Evolutionary conservation across 2,888 invertebrate species (phyloP).

Genomic region (Epiblema foenella): DNA sequence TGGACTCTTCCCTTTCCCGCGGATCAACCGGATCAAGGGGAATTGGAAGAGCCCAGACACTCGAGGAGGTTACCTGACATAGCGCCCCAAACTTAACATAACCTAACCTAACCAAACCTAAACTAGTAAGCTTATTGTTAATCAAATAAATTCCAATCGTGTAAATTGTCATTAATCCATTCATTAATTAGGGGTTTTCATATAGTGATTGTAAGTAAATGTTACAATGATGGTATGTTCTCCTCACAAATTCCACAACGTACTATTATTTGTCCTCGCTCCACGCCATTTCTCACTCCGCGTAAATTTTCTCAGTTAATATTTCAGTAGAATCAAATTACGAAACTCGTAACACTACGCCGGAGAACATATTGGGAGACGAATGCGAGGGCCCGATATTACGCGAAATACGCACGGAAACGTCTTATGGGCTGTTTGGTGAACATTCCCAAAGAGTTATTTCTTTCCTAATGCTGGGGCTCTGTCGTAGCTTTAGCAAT

Average conservation of each 20-base stretch:
- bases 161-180: too few species aligned
- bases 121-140: too few species aligned
- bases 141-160: too few species aligned
- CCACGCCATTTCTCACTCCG: slow-evolving; percentile 63
- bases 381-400: slow-evolving; percentile 63
- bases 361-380: slow-evolving; percentile 70
- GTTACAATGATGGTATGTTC: background rate
- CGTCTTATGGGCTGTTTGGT: slow-evolving; percentile 67
- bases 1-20: too few species aligned
- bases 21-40: too few species aligned
- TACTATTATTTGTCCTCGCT: slow-evolving; percentile 33
- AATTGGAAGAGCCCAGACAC: too few species aligned
- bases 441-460: slow-evolving; percentile 71
- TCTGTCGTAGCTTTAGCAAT: slow-evolving; percentile 56
- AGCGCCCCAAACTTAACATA: too few species aligned
- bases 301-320: slow-evolving; percentile 74
- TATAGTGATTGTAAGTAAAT: background rate
- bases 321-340: slow-evolving; percentile 80
- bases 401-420: slow-evolving; percentile 67
- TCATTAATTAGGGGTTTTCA: too few species aligned
- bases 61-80: too few species aligned
- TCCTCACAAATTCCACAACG: slow-evolving; percentile 14
- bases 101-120: too few species aligned
- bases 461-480: slow-evolving; percentile 67
- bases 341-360: slow-evolving; percentile 67